Evolutionary conservation across 2,797 vertebrate genomes (phyloP), one percentile per base, ranked within the genome.

Genomic region (Adrianichthys oophorus): DNA sequence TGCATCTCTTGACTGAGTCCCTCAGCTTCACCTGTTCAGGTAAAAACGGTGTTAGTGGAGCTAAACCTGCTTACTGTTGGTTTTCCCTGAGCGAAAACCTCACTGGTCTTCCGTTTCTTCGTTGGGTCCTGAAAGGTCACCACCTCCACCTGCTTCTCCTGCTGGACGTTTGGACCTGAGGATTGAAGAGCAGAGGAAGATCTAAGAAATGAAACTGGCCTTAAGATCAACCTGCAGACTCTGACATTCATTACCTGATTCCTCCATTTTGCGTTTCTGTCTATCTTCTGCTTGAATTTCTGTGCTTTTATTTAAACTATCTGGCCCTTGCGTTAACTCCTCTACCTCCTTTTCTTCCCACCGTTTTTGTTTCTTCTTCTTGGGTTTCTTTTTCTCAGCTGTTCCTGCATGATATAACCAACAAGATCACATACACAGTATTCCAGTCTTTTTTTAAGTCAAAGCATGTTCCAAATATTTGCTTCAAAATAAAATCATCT

Each of bases 51-150:
- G 32, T 12, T 37, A 37, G 32, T 12, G 10, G 32, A 41, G 13
- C 1, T 47, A 1, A 43, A 58, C 56, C 2, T 12, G n/a, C 0
- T 59, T 62, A 88, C 89, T 18, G 59, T 49, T 1, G 12, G 41
- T 19, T 46, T 40, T 15, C 32, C 53, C 0, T 71, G 3, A 0
- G 24, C 37, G 4, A 60, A 15, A 5, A 32, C 26, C 48, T 51
- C 74, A 44, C 78, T 74, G 44, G 44, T 67, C 61, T 49, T 92
- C 8, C 56, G 86, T 70, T 88, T 95, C 78, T 87, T 93, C 15
- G 23, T 74, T 13, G 82, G 90, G 74, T 93, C 89, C 52, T 87
- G 85, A 75, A 94, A 97, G 0, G 72, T 88, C n/a, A 96, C 89
- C 0, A 95, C 86, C 68, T 94, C 87, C 15, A 95, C 88, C 1